These are phyloP conservation scores for Aegotheles bennettii DNA, from an alignment of 2,113 vertebrate genomes.

Conservation along the genomic window DNA sequence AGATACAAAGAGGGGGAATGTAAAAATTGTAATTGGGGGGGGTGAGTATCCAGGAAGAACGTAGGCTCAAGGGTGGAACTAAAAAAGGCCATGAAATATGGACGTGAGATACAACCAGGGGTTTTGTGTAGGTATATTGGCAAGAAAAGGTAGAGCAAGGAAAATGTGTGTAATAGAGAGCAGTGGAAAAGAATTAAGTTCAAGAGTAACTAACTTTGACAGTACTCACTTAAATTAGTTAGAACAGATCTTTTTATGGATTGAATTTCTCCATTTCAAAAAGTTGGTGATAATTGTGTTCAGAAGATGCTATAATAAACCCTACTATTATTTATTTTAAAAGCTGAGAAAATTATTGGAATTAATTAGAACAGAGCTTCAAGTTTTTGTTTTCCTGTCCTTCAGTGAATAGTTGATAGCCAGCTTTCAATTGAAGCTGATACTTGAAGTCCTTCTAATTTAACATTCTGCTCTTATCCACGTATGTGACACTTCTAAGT, in stretches of 20 bases:
- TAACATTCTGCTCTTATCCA: background rate
- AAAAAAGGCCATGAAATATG: background rate
- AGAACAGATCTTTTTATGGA: background rate
- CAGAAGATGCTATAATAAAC: background rate
- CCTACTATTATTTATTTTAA: background rate
- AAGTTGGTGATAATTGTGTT: background rate
- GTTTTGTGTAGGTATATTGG: background rate
- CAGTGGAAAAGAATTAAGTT: background rate
- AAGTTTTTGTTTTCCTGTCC: background rate
- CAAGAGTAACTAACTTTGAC: background rate
- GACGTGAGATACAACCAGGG: accelerated
- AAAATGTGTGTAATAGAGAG: background rate
- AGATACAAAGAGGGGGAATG: accelerated
- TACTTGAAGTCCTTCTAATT: background rate
- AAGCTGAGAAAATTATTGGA: background rate
- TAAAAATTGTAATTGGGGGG: background rate
- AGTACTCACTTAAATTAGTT: background rate
- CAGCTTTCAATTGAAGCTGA: background rate
- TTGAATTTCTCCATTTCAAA: background rate
- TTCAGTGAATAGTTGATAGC: background rate
- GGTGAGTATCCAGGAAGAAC: background rate
- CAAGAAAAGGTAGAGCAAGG: background rate
- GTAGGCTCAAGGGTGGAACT: background rate
- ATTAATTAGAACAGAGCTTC: background rate
- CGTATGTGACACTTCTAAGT: background rate